A percentile compares a stretch with the other conserved stretches of the same genome.
phyloP scores from a whole-genome alignment of 2,888 invertebrate genomes.

The Mythimna loreyi region DNA sequence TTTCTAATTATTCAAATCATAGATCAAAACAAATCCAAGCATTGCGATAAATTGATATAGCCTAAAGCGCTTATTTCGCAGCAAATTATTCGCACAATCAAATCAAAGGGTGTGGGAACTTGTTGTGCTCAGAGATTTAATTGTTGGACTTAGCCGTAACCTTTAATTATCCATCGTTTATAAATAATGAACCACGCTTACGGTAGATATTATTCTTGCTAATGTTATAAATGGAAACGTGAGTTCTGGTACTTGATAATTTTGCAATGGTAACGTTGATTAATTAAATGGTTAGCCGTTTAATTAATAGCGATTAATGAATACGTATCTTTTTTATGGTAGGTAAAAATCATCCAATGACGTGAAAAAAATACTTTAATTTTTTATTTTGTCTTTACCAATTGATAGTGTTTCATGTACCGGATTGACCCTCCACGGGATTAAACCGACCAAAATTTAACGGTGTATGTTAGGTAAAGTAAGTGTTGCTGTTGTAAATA shows the following conservation, averaged over 20 bases:
- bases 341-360: too few species aligned
- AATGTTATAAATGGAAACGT: slow-evolving; percentile 38
- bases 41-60: slow-evolving; percentile 10
- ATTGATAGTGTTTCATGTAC: too few species aligned
- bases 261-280: slow-evolving; percentile 26
- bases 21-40: slow-evolving; percentile 18
- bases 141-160: slow-evolving; percentile 71
- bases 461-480: not conserved
- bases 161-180: slow-evolving; percentile 66
- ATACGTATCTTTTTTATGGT: too few species aligned
- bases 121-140: slow-evolving; percentile 71
- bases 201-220: slow-evolving; percentile 36
- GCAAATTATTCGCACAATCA: slow-evolving; percentile 44
- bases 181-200: slow-evolving; percentile 54
- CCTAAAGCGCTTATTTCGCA: slow-evolving; percentile 66
- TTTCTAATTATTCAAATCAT: not conserved
- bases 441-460: too few species aligned
- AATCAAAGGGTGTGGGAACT: slow-evolving; percentile 77
- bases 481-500: not conserved
- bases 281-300: slow-evolving; percentile 8
- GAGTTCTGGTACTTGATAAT: slow-evolving; percentile 20
- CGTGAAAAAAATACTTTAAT: too few species aligned
- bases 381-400: too few species aligned
- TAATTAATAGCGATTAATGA: not conserved
- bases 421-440: too few species aligned